Evolutionary conservation across 2,113 vertebrate species (phyloP).

Genomic region (Siniperca knerii): DNA sequence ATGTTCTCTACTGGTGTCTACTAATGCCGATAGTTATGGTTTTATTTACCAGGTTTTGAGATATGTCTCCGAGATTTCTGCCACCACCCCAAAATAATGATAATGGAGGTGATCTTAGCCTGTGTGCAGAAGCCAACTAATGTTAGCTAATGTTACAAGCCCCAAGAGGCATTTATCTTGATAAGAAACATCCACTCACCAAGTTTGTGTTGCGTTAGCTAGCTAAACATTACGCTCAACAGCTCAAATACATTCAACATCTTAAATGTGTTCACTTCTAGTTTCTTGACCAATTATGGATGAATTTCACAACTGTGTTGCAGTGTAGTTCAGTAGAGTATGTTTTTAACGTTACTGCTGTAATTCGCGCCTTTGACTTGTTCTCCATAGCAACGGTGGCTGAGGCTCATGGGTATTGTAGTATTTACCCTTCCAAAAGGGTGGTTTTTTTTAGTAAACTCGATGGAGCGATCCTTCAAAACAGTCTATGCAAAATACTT

Average conservation of each 20-base stretch:
- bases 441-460: not conserved
- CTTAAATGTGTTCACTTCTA: not conserved
- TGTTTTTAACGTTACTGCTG: not conserved
- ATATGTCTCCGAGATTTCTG: not conserved
- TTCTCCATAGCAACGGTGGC: not conserved
- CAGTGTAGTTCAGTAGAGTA: not conserved
- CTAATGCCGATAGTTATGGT: not conserved
- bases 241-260: not conserved
- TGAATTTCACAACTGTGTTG: not conserved
- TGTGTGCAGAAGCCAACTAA: not conserved
- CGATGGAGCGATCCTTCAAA: not conserved
- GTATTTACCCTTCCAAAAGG: not conserved
- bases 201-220: not conserved
- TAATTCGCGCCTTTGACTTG: not conserved
- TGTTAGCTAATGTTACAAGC: no score
- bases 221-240: not conserved
- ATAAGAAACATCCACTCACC: no score
- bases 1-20: no score
- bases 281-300: not conserved
- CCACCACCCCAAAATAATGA: not conserved
- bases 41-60: not conserved
- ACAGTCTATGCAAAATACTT: no score
- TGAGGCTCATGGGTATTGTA: constrained; percentile 22
- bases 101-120: not conserved
- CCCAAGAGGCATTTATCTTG: no score